phyloP scores from a whole-genome alignment of 2,113 vertebrate species.

The Guaruba guarouba region DNA sequence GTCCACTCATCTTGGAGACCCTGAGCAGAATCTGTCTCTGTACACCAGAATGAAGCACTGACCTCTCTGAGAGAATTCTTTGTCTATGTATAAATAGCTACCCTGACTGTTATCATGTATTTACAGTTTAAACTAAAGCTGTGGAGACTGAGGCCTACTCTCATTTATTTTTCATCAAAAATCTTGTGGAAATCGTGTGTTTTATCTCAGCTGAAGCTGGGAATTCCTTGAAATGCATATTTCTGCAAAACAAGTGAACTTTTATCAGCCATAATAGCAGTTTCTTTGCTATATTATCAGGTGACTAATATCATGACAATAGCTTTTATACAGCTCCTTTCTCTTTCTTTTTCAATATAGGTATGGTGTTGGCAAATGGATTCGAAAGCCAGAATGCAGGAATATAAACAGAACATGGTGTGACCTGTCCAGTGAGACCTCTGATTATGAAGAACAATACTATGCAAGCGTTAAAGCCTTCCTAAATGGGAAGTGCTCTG shows the following conservation, averaged over 20 bases:
- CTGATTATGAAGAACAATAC: conserved; percentile 78
- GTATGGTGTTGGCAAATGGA: conserved; percentile 86
- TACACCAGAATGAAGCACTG: neutral
- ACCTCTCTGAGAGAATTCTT: neutral
- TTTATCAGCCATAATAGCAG: neutral
- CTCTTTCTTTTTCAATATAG: conserved; percentile 64
- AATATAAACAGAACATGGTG: conserved; percentile 78
- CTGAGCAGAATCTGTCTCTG: neutral
- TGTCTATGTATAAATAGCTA: neutral
- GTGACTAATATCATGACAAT: neutral
- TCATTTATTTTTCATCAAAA: neutral
- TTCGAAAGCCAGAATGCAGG: conserved; percentile 75
- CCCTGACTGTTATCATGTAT: neutral
- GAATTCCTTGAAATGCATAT: neutral
- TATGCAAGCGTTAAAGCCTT: conserved; percentile 80
- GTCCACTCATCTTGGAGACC: neutral
- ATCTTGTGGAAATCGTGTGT: neutral
- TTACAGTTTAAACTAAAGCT: neutral
- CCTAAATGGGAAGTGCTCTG: conserved; percentile 62
- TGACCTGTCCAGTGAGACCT: conserved; percentile 85
- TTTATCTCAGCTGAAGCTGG: neutral
- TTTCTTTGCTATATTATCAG: neutral
- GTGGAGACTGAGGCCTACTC: neutral
- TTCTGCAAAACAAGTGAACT: neutral
- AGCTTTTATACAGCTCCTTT: neutral